Evolutionary conservation across 2,888 invertebrate genomes (phyloP).

Genomic region (Lycia hirtaria): DNA sequence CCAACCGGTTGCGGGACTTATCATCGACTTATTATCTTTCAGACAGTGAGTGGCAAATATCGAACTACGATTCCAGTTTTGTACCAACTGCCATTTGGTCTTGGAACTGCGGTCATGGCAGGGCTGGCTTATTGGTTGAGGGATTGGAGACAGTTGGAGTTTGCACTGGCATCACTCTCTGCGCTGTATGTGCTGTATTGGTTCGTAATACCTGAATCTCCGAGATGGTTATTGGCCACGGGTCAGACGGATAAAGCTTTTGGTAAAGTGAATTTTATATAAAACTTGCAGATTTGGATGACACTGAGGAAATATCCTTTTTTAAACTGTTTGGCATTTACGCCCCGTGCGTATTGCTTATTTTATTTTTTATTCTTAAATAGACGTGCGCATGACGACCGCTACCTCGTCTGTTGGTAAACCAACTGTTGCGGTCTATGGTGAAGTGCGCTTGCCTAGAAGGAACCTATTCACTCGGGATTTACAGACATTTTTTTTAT

Average conservation of each 20-base stretch:
- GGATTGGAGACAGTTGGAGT: conserved; percentile 87
- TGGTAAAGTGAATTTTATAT: conserved; percentile 54
- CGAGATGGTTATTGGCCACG: conserved; percentile 86
- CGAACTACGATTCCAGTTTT: conserved; percentile 86
- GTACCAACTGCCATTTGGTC: conserved; percentile 87
- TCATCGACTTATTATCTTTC: conserved; percentile 32
- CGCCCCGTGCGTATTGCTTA: too few relatives aligned
- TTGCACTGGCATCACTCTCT: conserved; percentile 81
- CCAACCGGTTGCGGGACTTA: not conserved
- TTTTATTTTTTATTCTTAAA: too few relatives aligned
- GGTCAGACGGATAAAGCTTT: conserved; percentile 80
- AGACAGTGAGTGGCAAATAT: conserved; percentile 86
- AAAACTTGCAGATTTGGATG: too few relatives aligned
- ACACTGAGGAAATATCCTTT: too few relatives aligned
- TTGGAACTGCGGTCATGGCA: conserved; percentile 86
- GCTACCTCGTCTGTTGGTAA: too few relatives aligned
- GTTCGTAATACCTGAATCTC: conserved; percentile 86
- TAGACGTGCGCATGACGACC: too few relatives aligned
- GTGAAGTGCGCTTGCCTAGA: too few relatives aligned
- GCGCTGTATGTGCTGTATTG: conserved; percentile 76
- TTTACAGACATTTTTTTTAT: too few relatives aligned
- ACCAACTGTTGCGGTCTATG: too few relatives aligned
- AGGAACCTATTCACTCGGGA: too few relatives aligned
- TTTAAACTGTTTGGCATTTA: too few relatives aligned
- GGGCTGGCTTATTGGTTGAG: conserved; percentile 83